These are phyloP conservation scores for Petrolisthes manimaculis DNA, from an alignment of 2,888 invertebrate species.

Conservation along the genomic window DNA sequence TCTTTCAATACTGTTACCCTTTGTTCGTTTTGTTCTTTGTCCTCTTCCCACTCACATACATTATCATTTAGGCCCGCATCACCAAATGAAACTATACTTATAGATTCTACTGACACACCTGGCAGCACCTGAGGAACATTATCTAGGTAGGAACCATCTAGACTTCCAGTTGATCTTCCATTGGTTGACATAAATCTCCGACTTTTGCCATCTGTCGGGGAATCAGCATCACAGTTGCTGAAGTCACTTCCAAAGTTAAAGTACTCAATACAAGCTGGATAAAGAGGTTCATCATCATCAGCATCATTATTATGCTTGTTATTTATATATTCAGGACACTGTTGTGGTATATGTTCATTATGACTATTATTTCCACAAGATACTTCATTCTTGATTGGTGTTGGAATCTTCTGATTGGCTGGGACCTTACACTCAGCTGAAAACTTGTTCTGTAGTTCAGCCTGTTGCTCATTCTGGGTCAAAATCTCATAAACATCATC, in stretches of 20 bases:
- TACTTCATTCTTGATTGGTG: neutral
- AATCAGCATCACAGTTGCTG: neutral
- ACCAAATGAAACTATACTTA: too few species aligned
- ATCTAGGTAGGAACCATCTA: neutral
- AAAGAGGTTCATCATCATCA: constrained; percentile 19
- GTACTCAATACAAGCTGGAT: constrained; percentile 43
- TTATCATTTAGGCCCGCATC: too few species aligned
- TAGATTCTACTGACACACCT: too few species aligned
- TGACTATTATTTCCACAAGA: neutral
- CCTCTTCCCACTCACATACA: too few species aligned
- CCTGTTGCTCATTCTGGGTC: neutral
- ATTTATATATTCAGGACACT: too few species aligned
- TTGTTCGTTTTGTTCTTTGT: too few species aligned
- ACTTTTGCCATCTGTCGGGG: neutral
- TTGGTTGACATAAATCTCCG: neutral
- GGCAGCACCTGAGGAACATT: too few species aligned
- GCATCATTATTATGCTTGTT: too few species aligned
- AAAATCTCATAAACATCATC: neutral
- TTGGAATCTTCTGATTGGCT: too few species aligned
- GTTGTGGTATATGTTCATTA: neutral
- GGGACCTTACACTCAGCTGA: too few species aligned
- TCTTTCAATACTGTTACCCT: too few species aligned
- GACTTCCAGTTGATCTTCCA: neutral
- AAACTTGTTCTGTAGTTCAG: neutral
- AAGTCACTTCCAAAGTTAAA: constrained; percentile 53